These are phyloP conservation scores for Polydesmus complanatus DNA, from an alignment of 2,888 invertebrate species.

Conservation along the genomic window DNA sequence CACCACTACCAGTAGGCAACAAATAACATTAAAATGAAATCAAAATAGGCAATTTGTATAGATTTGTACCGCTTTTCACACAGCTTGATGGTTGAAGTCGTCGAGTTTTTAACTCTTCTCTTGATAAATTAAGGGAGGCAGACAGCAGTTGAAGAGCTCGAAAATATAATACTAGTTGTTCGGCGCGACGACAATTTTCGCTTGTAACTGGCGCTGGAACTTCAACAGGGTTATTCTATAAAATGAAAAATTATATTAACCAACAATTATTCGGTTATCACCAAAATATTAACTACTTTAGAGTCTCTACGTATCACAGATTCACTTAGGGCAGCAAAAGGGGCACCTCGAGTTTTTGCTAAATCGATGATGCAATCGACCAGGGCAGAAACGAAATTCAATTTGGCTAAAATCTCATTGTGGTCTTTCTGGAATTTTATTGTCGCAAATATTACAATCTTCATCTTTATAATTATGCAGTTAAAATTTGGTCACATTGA, in stretches of 20 bases:
- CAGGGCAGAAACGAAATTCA: conserved; percentile 90
- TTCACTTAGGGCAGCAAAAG: conserved; percentile 20
- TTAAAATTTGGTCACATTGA: neutral
- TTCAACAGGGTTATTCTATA: neutral
- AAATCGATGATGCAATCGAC: conserved; percentile 83
- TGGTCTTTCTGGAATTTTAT: conserved; percentile 59
- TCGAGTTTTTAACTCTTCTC: conserved; percentile 66
- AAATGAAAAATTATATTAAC: neutral
- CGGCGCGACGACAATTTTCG: conserved; percentile 39
- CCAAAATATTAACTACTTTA: conserved; percentile 13
- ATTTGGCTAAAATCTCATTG: conserved; percentile 89
- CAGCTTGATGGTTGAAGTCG: conserved; percentile 60
- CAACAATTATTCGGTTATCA: neutral
- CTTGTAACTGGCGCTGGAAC: neutral
- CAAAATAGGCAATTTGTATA: neutral
- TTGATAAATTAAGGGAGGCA: conserved; percentile 81
- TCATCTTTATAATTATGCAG: neutral
- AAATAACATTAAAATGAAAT: conserved; percentile 5
- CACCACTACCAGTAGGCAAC: conserved; percentile 50
- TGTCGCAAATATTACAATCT: conserved; percentile 10
- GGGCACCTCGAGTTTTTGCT: conserved; percentile 28
- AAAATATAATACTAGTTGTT: conserved; percentile 73
- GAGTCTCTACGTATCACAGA: conserved; percentile 20
- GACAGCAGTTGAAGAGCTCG: conserved; percentile 85
- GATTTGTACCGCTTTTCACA: conserved; percentile 2